Percentiles rank a stretch among this genome's conserved stretches.
These are phyloP conservation scores for Ia io DNA, from an alignment of 2,113 vertebrate species.

Conservation along the genomic window DNA sequence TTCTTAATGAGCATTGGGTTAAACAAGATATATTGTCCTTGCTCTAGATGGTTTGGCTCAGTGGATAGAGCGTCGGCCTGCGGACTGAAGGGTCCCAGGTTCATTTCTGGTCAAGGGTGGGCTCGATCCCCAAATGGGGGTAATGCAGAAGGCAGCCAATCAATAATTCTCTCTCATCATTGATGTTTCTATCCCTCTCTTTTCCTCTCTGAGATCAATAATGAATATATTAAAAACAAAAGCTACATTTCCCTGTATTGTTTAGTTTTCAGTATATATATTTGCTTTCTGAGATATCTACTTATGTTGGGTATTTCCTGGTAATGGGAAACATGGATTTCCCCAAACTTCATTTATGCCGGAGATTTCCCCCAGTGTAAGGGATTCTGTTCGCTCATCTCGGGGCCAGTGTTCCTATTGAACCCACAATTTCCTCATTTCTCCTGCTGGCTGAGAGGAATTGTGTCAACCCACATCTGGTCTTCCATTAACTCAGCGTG, in stretches of 20 bases:
- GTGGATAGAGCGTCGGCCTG: no score
- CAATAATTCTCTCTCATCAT: no score
- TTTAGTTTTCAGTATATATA: background rate
- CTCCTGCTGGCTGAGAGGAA: background rate
- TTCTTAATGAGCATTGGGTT: background rate
- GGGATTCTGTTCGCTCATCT: background rate
- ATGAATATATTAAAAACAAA: no score
- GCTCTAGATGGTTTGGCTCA: no score
- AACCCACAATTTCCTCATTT: background rate
- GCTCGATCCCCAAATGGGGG: no score
- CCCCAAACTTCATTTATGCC: background rate
- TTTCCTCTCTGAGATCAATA: no score
- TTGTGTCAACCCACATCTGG: background rate
- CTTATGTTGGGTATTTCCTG: background rate
- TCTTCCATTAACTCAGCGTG: background rate
- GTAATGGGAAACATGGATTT: background rate
- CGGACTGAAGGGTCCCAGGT: no score
- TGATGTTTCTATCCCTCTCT: no score
- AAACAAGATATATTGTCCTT: background rate
- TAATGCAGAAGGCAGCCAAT: no score
- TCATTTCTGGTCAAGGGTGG: no score
- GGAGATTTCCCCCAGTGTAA: background rate
- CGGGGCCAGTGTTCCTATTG: background rate
- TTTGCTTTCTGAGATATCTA: background rate
- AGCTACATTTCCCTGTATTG: background rate